Percentiles rank a stretch among this genome's conserved stretches.
Conservation (phyloP, 2,797 vertebrate species). For the Phoebastria nigripes region DNA sequence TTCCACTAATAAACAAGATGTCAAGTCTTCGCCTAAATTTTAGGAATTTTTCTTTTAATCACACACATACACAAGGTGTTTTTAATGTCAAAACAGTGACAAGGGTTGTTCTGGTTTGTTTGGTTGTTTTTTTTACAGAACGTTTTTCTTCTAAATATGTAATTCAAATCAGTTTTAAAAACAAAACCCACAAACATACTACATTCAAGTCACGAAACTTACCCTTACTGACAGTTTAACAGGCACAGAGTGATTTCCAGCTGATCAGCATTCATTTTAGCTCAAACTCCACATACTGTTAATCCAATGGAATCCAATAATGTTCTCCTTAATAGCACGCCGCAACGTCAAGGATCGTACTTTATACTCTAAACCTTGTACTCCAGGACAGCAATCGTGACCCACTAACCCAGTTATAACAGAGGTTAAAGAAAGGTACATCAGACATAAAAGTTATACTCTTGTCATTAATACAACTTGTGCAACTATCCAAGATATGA, state of each 20-base stretch:
- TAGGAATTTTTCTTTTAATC: background rate
- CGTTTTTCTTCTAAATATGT: background rate
- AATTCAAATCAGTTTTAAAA: background rate
- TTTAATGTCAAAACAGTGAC: slow-evolving; percentile 30
- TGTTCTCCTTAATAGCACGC: background rate
- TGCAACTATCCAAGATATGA: background rate
- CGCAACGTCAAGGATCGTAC: accelerated
- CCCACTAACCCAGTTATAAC: slow-evolving; percentile 54
- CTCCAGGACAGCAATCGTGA: background rate
- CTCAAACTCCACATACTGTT: background rate
- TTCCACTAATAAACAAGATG: slow-evolving; percentile 11
- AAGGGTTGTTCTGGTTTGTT: background rate
- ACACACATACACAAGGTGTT: background rate
- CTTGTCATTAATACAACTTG: background rate
- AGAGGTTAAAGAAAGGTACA: background rate
- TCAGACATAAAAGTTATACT: background rate
- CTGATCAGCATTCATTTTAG: background rate
- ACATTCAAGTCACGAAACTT: background rate
- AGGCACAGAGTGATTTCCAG: background rate
- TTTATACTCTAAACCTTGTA: background rate
- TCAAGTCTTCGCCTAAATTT: background rate
- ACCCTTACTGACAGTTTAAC: background rate
- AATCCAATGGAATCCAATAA: slow-evolving; percentile 44
- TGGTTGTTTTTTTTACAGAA: background rate
- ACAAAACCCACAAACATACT: background rate